Percentiles rank a stretch among this genome's conserved stretches.
Evolutionary conservation across 2,888 invertebrate genomes (phyloP).

Genomic region (Oithona nana): DNA sequence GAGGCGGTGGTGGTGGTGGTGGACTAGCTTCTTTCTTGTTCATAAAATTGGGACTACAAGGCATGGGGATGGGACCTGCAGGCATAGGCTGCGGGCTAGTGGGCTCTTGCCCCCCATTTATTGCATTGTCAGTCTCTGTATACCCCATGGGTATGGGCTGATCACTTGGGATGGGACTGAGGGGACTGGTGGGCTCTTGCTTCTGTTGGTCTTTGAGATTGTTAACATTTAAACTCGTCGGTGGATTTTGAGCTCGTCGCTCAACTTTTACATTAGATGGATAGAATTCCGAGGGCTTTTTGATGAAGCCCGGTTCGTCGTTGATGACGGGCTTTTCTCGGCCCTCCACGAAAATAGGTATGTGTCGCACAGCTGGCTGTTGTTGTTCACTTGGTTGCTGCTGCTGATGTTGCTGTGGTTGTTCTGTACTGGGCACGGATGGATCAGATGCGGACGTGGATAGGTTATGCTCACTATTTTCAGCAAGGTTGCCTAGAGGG

Average conservation of each 20-base stretch:
- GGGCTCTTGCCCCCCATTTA: not conserved
- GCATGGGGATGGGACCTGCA: constrained; percentile 5
- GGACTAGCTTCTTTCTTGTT: not conserved
- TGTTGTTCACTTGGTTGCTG: constrained; percentile 14
- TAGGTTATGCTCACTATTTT: not conserved
- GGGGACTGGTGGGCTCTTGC: constrained; percentile 14
- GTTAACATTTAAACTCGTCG: not conserved
- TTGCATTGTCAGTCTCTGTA: not conserved
- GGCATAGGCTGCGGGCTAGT: constrained; percentile 3
- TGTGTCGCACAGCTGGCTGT: constrained; percentile 44
- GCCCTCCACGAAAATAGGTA: constrained; percentile 73
- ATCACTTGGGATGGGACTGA: constrained; percentile 7
- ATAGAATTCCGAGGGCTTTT: not conserved
- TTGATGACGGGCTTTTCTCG: constrained; percentile 47
- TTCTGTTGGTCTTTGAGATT: not conserved
- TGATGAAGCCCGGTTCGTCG: not conserved
- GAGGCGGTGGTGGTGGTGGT: constrained; percentile 9
- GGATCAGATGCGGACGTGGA: constrained; percentile 9
- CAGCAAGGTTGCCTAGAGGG: not conserved
- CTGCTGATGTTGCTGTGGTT: constrained; percentile 17
- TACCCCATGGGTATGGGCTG: not conserved
- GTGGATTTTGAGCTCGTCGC: not conserved
- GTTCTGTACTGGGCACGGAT: not conserved
- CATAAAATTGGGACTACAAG: not conserved
- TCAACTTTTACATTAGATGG: not conserved